phyloP scores from a whole-genome alignment of 2,113 vertebrate genomes.

The Oryctolagus cuniculus region mOryCun1.1 NC_091441.1:46332001-46332500 shows the following conservation, averaged over 20 bases:
- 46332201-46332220: not conserved
- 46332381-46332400: too few species aligned
- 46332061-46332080: not conserved
- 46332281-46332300: not conserved
- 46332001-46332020: not conserved
- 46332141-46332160: not conserved
- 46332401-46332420: not conserved
- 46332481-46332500: too few species aligned
- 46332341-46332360: not conserved
- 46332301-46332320: not conserved
- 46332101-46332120: not conserved
- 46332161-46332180: not conserved
- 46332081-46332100: not conserved
- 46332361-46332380: not conserved
- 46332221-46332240: not conserved
- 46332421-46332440: not conserved
- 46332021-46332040: not conserved
- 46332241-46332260: not conserved
- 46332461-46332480: too few species aligned
- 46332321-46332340: not conserved
- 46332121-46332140: not conserved
- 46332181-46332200: not conserved
- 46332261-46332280: not conserved
- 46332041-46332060: not conserved
- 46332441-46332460: too few species aligned